phyloP scores from a whole-genome alignment of 2,888 invertebrate genomes.

The Drosophila niveifrons region DNA sequence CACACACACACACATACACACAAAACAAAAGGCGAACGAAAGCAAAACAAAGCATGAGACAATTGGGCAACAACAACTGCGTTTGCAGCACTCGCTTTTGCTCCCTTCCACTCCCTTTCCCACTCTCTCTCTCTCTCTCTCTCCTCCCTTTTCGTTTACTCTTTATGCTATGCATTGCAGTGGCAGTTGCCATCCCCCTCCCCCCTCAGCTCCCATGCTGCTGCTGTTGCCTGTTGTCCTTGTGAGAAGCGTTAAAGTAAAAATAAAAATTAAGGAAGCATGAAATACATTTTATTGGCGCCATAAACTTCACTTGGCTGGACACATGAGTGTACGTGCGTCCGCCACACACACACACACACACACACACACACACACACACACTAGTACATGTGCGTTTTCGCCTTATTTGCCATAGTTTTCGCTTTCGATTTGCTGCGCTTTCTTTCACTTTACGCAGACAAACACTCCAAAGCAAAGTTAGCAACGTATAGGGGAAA shows the following conservation, averaged over 20 bases:
- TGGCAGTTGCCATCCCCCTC: not conserved
- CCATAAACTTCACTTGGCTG: constrained; percentile 84
- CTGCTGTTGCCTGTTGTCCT: constrained; percentile 40
- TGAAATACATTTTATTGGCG: constrained; percentile 85
- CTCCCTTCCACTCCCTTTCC: not conserved
- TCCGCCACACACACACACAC: constrained; percentile 51
- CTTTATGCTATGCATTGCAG: constrained; percentile 34
- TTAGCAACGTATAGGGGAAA: not conserved
- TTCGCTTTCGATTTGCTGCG: constrained; percentile 80
- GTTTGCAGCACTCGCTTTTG: constrained; percentile 47
- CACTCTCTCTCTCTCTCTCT: not conserved
- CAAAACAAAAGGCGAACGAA: constrained; percentile 19
- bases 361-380: constrained; percentile 8
- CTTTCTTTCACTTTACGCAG: constrained; percentile 65
- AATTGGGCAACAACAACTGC: constrained; percentile 55
- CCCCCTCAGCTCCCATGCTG: too few species aligned
- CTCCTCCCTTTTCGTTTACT: not conserved
- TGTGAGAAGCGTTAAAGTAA: constrained; percentile 77
- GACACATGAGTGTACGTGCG: constrained; percentile 83
- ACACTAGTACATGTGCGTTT: constrained; percentile 20
- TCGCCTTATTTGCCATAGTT: constrained; percentile 72
- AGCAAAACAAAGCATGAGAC: constrained; percentile 45
- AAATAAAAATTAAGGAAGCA: constrained; percentile 86
- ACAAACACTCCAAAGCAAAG: constrained; percentile 16
- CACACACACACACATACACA: constrained; percentile 16